phyloP scores from a whole-genome alignment of 2,888 invertebrate genomes.

The Tipula lateralis region DNA sequence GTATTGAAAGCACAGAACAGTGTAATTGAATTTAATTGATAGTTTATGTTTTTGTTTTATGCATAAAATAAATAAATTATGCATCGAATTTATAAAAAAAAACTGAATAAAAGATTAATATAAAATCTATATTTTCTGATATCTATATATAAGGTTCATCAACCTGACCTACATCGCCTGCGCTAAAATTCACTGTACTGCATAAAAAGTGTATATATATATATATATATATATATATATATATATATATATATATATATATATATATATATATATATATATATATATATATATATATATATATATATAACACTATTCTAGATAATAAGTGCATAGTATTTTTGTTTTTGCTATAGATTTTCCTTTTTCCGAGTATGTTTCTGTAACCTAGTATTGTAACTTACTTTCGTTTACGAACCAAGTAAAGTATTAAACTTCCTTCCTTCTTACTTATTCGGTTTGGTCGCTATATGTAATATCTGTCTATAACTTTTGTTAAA shows the following conservation, averaged over 20 bases:
- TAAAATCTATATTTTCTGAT: conserved; percentile 11
- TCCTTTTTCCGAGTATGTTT: background rate
- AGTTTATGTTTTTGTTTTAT: background rate
- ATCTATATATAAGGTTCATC: conserved; percentile 25
- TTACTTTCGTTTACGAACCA: too few relatives aligned
- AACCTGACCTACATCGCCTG: conserved; percentile 28
- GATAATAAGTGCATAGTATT: background rate
- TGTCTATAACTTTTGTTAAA: too few relatives aligned
- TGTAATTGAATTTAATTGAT: background rate
- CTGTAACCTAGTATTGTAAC: too few relatives aligned
- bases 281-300: too few relatives aligned
- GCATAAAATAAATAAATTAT: background rate
- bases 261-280: background rate
- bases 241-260: background rate
- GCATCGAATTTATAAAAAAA: background rate
- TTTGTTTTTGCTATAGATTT: background rate
- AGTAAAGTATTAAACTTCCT: too few relatives aligned
- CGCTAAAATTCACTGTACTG: background rate
- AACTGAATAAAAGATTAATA: background rate
- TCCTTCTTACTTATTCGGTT: too few relatives aligned
- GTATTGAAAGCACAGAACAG: too few relatives aligned
- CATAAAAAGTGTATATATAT: background rate
- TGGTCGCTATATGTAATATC: too few relatives aligned
- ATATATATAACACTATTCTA: background rate
- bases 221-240: background rate